Percentiles rank a stretch among this genome's conserved stretches.
These are phyloP conservation scores for Bibio marci DNA, from an alignment of 2,888 invertebrate species.

Conservation along the genomic window DNA sequence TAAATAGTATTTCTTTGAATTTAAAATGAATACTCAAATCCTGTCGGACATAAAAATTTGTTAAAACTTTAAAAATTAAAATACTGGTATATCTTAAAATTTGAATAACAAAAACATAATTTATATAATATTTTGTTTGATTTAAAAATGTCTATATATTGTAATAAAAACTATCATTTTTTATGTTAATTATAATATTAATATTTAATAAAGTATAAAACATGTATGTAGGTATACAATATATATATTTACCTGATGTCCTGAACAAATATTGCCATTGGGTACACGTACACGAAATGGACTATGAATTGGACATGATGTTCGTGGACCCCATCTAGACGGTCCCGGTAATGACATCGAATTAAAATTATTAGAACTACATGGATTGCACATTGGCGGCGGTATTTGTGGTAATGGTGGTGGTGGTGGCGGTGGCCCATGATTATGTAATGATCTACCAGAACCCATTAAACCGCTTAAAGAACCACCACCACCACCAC, in stretches of 20 bases:
- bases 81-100: too few species aligned
- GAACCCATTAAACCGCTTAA: slow-evolving; percentile 3
- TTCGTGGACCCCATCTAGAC: slow-evolving; percentile 29
- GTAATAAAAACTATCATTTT: too few species aligned
- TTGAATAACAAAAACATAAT: too few species aligned
- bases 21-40: too few species aligned
- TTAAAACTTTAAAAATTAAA: too few species aligned
- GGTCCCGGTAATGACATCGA: slow-evolving; percentile 27
- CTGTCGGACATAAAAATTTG: too few species aligned
- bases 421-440: slow-evolving; percentile 19
- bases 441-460: neutral
- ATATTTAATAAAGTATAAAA: too few species aligned
- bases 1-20: too few species aligned
- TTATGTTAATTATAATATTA: too few species aligned
- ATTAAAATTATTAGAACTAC: slow-evolving; percentile 28
- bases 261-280: slow-evolving; percentile 30
- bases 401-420: slow-evolving; percentile 23
- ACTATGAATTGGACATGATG: slow-evolving; percentile 31
- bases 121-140: too few species aligned
- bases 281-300: slow-evolving; percentile 31
- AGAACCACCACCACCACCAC: slow-evolving; percentile 15
- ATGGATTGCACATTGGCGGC: slow-evolving; percentile 27
- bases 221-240: too few species aligned
- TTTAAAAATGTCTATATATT: too few species aligned
- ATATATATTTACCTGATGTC: slow-evolving; percentile 32